Base-by-base conservation (phyloP, 1,140 invertebrate species). In the Brachionus angularis region DNA sequence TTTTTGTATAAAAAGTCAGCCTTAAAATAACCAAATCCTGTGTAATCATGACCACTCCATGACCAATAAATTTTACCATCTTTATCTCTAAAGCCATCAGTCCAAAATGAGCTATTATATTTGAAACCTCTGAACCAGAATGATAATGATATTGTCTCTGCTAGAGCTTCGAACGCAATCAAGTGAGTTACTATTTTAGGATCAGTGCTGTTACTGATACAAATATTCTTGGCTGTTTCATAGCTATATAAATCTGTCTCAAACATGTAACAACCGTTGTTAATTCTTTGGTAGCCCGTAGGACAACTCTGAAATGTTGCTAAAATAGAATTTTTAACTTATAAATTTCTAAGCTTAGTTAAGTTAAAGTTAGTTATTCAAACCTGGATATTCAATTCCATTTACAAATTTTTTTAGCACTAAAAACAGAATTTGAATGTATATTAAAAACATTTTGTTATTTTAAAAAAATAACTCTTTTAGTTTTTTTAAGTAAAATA, bases 111-210 rank as follows among this genome's bases (percentile, higher is more conserved):
- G 5, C 1, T 50, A 3, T n/a, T 21, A 10, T 52, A 39, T 12
- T 50, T 50, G 23, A 52, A 25, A 23, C 67, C 67, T 52, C 36
- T 70, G 29, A 70, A 42, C 67, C 67, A 70, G 44, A 50, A 53
- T 8, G 46, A 39, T 14, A 70, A 50, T 3, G 67, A 16, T 47
- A 50, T 70, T n/a, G 67, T 34, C 18, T 70, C 67, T 10, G 31
- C 46, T 14, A 50, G 7, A 7, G 67, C 50, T 29, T 70, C 67
- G 16, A 70, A 70, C 12, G 67, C 47, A 16, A 70, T 36, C 10
- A 70, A 39, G 25, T 70, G 67, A 36, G 67, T 70, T 3, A 36
- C 0, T 14, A 29, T n/a, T n/a, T 25, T 2, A 1, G 27, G 25
- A 21, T 12, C 42, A 12, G 4, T 44, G n/a, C 18, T 8, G 1